Conservation (phyloP, 2,797 vertebrate species). For the Eulemur albifrons region DNA sequence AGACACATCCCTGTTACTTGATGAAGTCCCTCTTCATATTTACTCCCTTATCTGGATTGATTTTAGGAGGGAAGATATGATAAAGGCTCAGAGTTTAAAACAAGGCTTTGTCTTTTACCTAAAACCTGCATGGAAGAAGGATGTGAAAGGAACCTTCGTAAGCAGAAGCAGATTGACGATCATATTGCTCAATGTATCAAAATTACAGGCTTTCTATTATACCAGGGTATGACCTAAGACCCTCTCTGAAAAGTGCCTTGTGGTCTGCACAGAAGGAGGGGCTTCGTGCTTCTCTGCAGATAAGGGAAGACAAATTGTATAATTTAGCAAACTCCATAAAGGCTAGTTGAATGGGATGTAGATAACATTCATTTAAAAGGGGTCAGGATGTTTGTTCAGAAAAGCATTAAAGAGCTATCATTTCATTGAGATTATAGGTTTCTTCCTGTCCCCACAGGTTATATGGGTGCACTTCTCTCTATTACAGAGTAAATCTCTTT, state of each 20-base stretch:
- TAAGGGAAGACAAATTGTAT: not conserved
- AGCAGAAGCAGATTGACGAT: not conserved
- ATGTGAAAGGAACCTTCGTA: not conserved
- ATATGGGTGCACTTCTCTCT: not conserved
- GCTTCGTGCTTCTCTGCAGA: not conserved
- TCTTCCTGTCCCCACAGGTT: not conserved
- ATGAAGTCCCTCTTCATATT: not conserved
- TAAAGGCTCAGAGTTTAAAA: not conserved
- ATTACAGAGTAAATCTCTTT: not conserved
- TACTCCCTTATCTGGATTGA: not conserved
- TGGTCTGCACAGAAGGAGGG: not conserved
- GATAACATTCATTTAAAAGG: not conserved
- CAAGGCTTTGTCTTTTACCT: not conserved
- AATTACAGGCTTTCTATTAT: not conserved
- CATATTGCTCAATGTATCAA: not conserved
- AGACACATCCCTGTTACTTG: not conserved
- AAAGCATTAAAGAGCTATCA: not conserved
- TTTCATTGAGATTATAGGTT: not conserved
- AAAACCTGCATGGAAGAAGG: not conserved
- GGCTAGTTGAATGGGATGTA: not conserved
- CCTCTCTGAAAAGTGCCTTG: not conserved
- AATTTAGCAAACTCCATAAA: conserved; percentile 1
- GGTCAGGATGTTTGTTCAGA: not conserved
- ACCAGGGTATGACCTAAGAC: not conserved
- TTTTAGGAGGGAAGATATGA: not conserved